A percentile compares a stretch with the other conserved stretches of the same genome.
Evolutionary conservation across 1,140 invertebrate species (phyloP).

Genomic region (Drosophila bocki): DNA sequence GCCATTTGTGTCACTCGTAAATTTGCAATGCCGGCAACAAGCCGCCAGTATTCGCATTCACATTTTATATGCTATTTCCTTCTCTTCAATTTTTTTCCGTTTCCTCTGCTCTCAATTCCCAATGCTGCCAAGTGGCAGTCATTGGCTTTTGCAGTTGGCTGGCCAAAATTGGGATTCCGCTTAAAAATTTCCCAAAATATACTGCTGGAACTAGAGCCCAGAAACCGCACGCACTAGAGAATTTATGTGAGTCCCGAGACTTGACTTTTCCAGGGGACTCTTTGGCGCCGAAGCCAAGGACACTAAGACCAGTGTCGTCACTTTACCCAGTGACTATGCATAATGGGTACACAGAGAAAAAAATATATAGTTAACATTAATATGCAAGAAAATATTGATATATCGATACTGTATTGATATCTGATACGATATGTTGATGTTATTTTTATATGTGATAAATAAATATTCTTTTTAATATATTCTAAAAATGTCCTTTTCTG

Average conservation of each 20-base stretch:
- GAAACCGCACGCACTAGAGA: constrained; percentile 50
- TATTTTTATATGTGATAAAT: background rate
- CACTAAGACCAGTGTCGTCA: constrained; percentile 53
- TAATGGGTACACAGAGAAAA: constrained; percentile 17
- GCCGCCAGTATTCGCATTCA: constrained; percentile 66
- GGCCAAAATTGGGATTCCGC: constrained; percentile 62
- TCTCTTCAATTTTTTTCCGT: constrained; percentile 32
- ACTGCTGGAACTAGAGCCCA: constrained; percentile 53
- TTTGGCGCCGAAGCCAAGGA: constrained; percentile 57
- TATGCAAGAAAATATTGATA: background rate
- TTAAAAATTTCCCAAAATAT: constrained; percentile 70
- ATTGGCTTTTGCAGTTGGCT: constrained; percentile 67
- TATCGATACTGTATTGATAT: background rate
- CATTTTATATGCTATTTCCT: constrained; percentile 37
- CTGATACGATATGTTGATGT: background rate
- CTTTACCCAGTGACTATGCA: constrained; percentile 30
- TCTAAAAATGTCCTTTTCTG: background rate
- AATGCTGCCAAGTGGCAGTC: constrained; percentile 79
- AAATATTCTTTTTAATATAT: background rate
- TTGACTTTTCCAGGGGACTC: constrained; percentile 47
- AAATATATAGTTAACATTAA: background rate
- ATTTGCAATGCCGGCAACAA: constrained; percentile 75
- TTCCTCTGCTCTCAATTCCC: constrained; percentile 32
- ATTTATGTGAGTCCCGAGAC: constrained; percentile 72
- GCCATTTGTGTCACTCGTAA: constrained; percentile 79